Base-by-base conservation (phyloP, 2,888 invertebrate genomes). In the Euproctis similis region DNA sequence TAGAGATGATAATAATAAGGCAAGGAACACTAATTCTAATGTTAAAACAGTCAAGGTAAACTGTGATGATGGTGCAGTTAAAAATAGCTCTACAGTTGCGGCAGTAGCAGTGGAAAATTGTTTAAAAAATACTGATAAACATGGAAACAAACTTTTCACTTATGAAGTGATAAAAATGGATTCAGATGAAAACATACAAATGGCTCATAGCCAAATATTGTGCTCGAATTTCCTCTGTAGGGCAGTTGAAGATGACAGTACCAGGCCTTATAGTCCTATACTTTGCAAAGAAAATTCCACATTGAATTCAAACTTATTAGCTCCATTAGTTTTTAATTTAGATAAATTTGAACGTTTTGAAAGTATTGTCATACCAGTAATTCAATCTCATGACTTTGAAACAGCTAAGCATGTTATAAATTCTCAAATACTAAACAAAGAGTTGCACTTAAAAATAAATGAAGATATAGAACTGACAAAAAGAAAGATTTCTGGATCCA, bases 271-370 rank as follows among this genome's bases (percentile, higher is more conserved):
- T 16, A 80, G 76, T 40, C 72, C 73, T 18, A 47, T 77, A 25
- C 49, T 76, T 5, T 47, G 48, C 33, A 54, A 29, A 20, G 41
- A 16, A 6, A 47, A 48, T 42, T 39, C 49, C 4, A 46, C 46
- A 10, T 37, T 37, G 10, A 36, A 45, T 28, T 4, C 14, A 6
- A 14, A 14, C 6, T 4, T 14, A 4, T 14, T 14, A 14, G 39
- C 55, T 1, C 63, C 66, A 12, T 42, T 80, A 36, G 53, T 72
- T 10, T 69, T 52, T 18, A 47, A 62, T 18, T 40, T 81, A 11
- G 66, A 74, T 17, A 36, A 44, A 7, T 84, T 81, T 62, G 82
- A 82, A 39, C 60, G 58, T 16, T 81, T 82, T 46, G 81, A 78
- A 53, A 56, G 48, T 21, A 32, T 72, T 12, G 74, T 68, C 1